Conservation (phyloP, 1,140 invertebrate species). For the Druon quercuslanigerum region DNA sequence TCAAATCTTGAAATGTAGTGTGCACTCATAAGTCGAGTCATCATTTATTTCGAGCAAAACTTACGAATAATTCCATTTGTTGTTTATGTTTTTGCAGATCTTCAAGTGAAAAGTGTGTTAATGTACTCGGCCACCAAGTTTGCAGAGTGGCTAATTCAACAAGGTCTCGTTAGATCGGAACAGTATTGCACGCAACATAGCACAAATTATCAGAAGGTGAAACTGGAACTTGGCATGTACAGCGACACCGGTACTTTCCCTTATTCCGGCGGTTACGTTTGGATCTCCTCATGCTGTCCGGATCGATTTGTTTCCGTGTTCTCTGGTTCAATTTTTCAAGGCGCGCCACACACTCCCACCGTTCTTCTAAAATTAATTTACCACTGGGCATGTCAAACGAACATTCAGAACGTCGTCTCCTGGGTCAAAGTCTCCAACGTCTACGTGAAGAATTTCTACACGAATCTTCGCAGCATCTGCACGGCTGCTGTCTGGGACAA, state of each 20-base stretch:
- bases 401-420: slow-evolving; percentile 89
- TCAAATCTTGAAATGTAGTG: no score
- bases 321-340: slow-evolving; percentile 90
- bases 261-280: slow-evolving; percentile 91
- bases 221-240: slow-evolving; percentile 87
- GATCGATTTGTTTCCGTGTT: slow-evolving; percentile 90
- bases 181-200: slow-evolving; percentile 83
- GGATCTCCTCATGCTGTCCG: slow-evolving; percentile 90
- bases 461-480: slow-evolving; percentile 85
- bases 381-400: slow-evolving; percentile 93
- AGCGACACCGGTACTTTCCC: slow-evolving; percentile 89
- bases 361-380: slow-evolving; percentile 89
- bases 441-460: slow-evolving; percentile 87
- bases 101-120: slow-evolving; percentile 87
- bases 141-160: slow-evolving; percentile 91
- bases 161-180: slow-evolving; percentile 85
- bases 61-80: neutral
- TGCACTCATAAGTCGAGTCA: no score
- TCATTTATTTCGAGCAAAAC: no score
- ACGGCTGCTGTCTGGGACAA: slow-evolving; percentile 87
- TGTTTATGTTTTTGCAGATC: slow-evolving; percentile 67
- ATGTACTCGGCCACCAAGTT: slow-evolving; percentile 87
- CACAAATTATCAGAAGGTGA: slow-evolving; percentile 72
- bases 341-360: slow-evolving; percentile 86
- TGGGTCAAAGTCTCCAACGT: slow-evolving; percentile 90